Conservation (phyloP, 2,797 vertebrate genomes). For the Eulemur mongoz region DNA sequence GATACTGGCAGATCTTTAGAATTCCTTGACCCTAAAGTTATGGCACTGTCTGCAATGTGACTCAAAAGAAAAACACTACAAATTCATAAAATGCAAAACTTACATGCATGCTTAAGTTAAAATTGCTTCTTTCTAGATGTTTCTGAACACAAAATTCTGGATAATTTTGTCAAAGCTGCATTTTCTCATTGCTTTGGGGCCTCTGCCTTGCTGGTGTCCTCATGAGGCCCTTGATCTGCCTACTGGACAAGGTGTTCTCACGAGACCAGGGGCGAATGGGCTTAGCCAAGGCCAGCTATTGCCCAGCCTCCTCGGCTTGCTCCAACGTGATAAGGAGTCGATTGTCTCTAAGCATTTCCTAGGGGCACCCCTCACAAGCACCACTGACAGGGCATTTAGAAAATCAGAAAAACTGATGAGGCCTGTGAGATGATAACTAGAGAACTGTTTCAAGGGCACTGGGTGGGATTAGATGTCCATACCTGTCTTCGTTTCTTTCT, state of each 20-base stretch:
- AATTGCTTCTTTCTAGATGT: neutral
- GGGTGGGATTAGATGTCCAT: neutral
- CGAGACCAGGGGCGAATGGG: neutral
- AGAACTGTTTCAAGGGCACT: slow-evolving; percentile 8
- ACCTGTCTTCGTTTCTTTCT: neutral
- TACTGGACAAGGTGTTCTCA: neutral
- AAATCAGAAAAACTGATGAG: slow-evolving; percentile 21
- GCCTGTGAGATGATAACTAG: neutral
- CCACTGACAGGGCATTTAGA: neutral
- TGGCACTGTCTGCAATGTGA: neutral
- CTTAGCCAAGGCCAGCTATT: neutral
- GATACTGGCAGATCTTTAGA: neutral
- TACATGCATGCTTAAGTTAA: neutral
- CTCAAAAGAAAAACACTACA: neutral
- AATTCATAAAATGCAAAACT: neutral
- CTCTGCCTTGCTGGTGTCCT: neutral
- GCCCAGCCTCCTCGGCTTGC: neutral
- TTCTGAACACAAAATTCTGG: neutral
- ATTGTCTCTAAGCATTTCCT: slow-evolving; percentile 1
- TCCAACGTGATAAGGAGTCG: neutral
- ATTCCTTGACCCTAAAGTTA: neutral
- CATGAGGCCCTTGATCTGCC: neutral
- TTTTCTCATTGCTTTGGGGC: neutral
- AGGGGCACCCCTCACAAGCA: neutral
- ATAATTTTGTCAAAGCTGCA: neutral